phyloP scores from a whole-genome alignment of 2,113 vertebrate genomes.

The Zosterops borbonicus region DNA sequence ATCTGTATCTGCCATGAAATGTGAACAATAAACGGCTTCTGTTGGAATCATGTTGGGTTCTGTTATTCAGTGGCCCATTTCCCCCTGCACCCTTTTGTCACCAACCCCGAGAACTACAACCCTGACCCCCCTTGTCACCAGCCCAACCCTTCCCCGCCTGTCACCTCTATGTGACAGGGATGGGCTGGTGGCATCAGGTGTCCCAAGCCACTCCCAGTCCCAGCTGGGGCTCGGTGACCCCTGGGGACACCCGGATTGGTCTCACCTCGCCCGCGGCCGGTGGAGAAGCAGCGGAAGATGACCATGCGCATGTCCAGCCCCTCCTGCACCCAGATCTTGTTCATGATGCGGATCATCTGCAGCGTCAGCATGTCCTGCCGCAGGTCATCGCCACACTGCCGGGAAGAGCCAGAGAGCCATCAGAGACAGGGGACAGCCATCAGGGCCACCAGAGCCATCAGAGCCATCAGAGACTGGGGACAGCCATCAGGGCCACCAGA shows the following conservation, averaged over 20 bases:
- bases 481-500: not conserved
- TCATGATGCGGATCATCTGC: constrained; percentile 98
- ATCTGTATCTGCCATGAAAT: too few relatives aligned
- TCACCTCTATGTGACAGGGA: not conserved
- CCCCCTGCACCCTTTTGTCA: too few relatives aligned
- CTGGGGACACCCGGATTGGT: accelerated
- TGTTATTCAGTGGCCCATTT: too few relatives aligned
- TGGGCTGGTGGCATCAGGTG: not conserved
- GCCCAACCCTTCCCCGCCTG: accelerated
- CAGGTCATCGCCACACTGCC: constrained; percentile 92
- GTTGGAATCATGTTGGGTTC: too few relatives aligned
- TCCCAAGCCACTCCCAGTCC: not conserved
- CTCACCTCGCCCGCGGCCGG: constrained; percentile 87
- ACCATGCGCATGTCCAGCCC: constrained; percentile 99
- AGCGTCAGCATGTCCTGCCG: constrained; percentile 97
- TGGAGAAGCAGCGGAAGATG: constrained; percentile 95
- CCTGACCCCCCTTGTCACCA: not conserved
- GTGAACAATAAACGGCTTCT: too few relatives aligned
- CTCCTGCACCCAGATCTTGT: constrained; percentile 98
- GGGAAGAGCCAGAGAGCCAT: not conserved
- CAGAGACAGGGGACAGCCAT: not conserved
- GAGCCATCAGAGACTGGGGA: too few relatives aligned
- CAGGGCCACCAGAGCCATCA: too few relatives aligned
- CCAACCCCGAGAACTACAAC: too few relatives aligned
- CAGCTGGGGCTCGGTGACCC: accelerated